phyloP scores from a whole-genome alignment of 2,888 invertebrate genomes.

The Cephus pulcher region DNA sequence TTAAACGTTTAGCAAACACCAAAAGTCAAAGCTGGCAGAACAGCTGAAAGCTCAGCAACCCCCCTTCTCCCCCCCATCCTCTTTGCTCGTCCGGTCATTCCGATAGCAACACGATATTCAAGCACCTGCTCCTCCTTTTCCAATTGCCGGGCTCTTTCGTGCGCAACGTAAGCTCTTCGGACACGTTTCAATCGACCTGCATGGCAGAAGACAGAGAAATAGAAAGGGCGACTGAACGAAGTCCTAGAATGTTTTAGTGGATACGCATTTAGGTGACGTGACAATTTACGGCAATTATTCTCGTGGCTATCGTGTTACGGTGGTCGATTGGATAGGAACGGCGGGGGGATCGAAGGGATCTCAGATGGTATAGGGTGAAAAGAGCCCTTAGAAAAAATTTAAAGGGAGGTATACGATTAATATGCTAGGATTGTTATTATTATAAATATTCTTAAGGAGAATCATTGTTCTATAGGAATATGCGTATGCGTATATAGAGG shows the following conservation, averaged over 20 bases:
- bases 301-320: background rate
- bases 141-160: background rate
- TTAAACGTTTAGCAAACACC: constrained; percentile 5
- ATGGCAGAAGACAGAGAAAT: background rate
- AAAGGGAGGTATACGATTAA: background rate
- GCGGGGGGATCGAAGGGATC: background rate
- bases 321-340: background rate
- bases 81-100: background rate
- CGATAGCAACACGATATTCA: background rate
- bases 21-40: background rate
- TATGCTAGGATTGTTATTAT: background rate
- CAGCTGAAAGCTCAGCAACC: constrained; percentile 7
- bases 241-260: background rate
- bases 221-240: background rate
- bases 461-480: background rate
- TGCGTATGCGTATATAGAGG: background rate
- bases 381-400: background rate
- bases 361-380: background rate
- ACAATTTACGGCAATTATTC: background rate
- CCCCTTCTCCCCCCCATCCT: no score
- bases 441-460: background rate
- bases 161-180: background rate
- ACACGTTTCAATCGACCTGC: background rate
- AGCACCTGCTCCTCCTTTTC: background rate
- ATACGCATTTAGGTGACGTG: background rate